Base-by-base conservation (phyloP, 2,888 invertebrate genomes). In the Agrotis ipsilon region DNA sequence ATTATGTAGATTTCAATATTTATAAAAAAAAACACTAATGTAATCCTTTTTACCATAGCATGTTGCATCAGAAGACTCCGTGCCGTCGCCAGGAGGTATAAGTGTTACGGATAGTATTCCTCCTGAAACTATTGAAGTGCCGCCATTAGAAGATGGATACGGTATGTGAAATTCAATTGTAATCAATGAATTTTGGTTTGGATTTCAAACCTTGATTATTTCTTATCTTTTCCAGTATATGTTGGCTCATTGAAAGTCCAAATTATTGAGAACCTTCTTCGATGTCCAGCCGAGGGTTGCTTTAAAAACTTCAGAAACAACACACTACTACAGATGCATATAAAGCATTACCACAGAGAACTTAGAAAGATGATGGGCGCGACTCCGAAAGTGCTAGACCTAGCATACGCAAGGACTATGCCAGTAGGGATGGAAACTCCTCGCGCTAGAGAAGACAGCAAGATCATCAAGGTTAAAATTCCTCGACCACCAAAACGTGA, bases 331-430 rank as follows among this genome's bases (percentile, higher is more conserved):
- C 98, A 98, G 94, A 99, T 99, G 97, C 99, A 99, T 90, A 98
- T 99, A 54, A 99, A 99, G 88, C 99, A 99, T 92, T 99, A 99
- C 92, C 99, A 99, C 93, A 97, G 97, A 2, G 98, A 98, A 80
- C 96, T 98, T 72, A 97, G 97, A 2, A 97, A 98, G 74, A 90
- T 97, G 91, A 94, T 98, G 80, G 98, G 98, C 4, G 97, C 97
- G 0, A 98, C 98, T 0, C 98, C 98, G 0, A 98, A 98, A 92
- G 98, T 98, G 69, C 97, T 98, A 24, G 98, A 98, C 90, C 93
- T 98, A 74, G 98, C 98, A 0, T 98, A 98, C 81, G 98, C 98
- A 1, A 96, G 98, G 80, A 97, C 98, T 0, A 88, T 85, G 82
- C 92, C 93, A 0, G 80, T 87, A 0, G 86, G 79, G 19, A 59